Conservation (phyloP, 2,113 vertebrate genomes). For the Campylorhamphus procurvoides region DNA sequence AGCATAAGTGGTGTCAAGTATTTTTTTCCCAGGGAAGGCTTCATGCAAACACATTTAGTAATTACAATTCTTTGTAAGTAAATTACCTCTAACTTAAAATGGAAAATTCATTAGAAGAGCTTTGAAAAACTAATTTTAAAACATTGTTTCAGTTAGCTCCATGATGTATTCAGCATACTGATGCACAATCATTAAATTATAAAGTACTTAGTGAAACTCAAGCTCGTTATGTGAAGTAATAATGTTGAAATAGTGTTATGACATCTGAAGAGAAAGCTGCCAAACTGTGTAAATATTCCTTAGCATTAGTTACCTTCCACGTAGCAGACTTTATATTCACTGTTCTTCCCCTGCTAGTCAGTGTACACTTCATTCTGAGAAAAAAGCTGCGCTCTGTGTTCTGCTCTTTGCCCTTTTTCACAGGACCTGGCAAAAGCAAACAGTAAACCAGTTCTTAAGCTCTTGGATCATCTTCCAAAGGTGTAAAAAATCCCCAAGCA, state of each 20-base stretch:
- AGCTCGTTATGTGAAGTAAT: not conserved
- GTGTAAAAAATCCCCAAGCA: not conserved
- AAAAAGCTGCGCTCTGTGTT: conserved; percentile 93
- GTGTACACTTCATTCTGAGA: conserved; percentile 96
- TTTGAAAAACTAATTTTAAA: conserved; percentile 24
- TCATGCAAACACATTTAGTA: conserved; percentile 9
- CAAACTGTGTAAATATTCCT: not conserved
- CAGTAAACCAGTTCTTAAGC: conserved; percentile 17
- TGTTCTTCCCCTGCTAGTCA: conserved; percentile 94
- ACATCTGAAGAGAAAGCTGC: conserved; percentile 34
- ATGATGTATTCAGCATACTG: not conserved
- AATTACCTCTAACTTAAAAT: conserved; percentile 27
- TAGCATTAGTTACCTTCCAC: conserved; percentile 87
- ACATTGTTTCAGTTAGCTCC: conserved; percentile 1
- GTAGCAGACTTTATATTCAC: conserved; percentile 98
- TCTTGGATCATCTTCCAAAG: not conserved
- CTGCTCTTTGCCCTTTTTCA: conserved; percentile 90
- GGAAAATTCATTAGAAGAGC: not conserved
- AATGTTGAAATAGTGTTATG: conserved; percentile 32
- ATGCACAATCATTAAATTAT: not conserved
- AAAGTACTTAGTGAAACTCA: not conserved
- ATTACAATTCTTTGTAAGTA: not conserved
- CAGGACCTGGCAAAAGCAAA: conserved; percentile 79
- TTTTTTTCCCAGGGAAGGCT: not conserved
- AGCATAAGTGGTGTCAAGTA: not conserved